Percentiles rank a stretch among this genome's conserved stretches.
Evolutionary conservation across 2,797 vertebrate genomes (phyloP).

Genomic region (Taeniopygia guttata): DNA sequence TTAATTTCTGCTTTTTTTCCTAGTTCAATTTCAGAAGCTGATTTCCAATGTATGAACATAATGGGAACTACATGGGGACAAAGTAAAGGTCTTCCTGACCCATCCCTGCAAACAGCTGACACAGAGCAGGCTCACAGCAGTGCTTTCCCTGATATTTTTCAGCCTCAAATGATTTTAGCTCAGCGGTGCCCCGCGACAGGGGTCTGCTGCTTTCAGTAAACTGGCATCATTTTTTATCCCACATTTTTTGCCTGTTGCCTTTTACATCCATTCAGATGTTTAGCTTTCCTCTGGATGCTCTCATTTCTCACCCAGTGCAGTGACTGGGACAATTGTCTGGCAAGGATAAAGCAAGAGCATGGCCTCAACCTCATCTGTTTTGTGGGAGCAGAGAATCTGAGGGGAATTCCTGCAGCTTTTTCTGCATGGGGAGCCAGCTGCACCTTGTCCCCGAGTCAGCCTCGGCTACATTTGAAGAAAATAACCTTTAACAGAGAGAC

Average conservation of each 20-base stretch:
- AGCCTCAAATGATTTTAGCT: not conserved
- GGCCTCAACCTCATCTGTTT: not conserved
- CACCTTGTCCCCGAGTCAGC: not conserved
- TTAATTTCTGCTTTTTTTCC: conserved; percentile 28
- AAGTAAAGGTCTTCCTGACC: not conserved
- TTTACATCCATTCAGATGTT: not conserved
- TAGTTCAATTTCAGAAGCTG: conserved; percentile 16
- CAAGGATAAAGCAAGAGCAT: not conserved
- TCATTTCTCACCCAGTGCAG: not conserved
- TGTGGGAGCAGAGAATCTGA: not conserved
- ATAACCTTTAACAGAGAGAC: not conserved
- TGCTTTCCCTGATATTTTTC: not conserved
- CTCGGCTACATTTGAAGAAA: not conserved
- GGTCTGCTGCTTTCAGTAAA: not conserved
- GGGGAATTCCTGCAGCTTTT: not conserved
- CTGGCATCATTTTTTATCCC: not conserved
- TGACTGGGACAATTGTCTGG: not conserved
- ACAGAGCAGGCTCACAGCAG: not conserved
- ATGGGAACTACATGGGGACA: not conserved
- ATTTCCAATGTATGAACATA: conserved; percentile 4
- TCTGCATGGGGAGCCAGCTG: not conserved
- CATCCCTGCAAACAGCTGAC: not conserved
- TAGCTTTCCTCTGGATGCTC: not conserved
- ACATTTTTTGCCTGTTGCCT: not conserved
- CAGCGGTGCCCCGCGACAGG: not conserved